Evolutionary conservation across 2,797 vertebrate genomes (phyloP).

Genomic region (Hypotaenidia philippensis): DNA sequence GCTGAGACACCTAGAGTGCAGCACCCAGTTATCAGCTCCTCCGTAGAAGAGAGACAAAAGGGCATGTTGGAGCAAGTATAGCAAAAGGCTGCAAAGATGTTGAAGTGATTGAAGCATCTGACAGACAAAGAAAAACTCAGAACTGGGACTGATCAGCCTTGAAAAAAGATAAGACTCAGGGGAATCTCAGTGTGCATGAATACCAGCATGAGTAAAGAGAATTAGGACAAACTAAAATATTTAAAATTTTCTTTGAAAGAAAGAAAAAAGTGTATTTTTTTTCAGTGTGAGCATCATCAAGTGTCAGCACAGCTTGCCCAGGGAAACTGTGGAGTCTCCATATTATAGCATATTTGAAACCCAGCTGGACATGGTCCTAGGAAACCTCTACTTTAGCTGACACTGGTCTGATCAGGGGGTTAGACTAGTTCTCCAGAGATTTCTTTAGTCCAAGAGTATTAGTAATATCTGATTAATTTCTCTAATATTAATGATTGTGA

Average conservation of each 20-base stretch:
- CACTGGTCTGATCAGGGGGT: background rate
- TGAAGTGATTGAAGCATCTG: background rate
- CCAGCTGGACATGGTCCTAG: background rate
- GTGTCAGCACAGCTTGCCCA: background rate
- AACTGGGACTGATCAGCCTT: background rate
- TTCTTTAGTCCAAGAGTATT: background rate
- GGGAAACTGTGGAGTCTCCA: background rate
- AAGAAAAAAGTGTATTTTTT: rapidly evolving
- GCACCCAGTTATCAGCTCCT: background rate
- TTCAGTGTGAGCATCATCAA: background rate
- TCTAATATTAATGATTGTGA: background rate
- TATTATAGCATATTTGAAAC: background rate
- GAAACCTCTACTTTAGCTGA: background rate
- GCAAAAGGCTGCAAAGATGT: background rate
- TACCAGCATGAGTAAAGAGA: background rate
- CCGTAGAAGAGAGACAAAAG: no score
- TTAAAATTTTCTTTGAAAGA: background rate
- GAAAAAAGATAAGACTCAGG: background rate
- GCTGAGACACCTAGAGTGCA: background rate
- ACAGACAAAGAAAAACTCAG: rapidly evolving
- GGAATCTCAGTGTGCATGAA: rapidly evolving
- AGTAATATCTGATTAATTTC: background rate
- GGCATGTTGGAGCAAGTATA: background rate
- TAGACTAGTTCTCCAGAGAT: background rate
- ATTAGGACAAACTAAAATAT: background rate